Evolutionary conservation across 2,113 vertebrate genomes (phyloP).

Genomic region (Anseranas semipalmata): DNA sequence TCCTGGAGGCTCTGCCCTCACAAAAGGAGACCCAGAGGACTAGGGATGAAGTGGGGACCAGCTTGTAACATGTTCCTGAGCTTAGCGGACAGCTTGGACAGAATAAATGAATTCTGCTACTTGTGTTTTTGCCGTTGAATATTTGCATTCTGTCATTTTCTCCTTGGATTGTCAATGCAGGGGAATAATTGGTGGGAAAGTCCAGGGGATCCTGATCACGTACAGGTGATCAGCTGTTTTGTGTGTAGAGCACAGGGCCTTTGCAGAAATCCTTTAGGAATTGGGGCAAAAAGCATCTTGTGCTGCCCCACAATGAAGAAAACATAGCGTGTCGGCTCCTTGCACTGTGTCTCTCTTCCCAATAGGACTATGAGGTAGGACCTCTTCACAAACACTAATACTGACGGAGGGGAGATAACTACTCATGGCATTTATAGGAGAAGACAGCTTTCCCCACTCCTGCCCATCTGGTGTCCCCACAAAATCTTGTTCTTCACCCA

Average conservation of each 20-base stretch:
- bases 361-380: neutral
- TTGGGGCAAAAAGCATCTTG: neutral
- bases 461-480: neutral
- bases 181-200: neutral
- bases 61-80: neutral
- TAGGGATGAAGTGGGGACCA: neutral
- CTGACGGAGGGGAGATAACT: neutral
- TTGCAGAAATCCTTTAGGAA: neutral
- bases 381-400: neutral
- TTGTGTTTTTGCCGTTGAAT: neutral
- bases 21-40: neutral
- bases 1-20: neutral
- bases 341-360: neutral
- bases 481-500: neutral
- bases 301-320: neutral
- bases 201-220: neutral
- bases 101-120: neutral
- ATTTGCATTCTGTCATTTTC: neutral
- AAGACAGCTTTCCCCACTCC: neutral
- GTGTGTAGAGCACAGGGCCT: neutral
- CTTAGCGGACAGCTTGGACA: neutral
- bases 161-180: neutral
- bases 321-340: neutral
- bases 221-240: neutral
- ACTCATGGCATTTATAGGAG: rapidly evolving